Percentiles rank a stretch among this genome's conserved stretches.
These are phyloP conservation scores for Octodon degus DNA, from an alignment of 2,113 vertebrate species.

Conservation along the genomic window DNA sequence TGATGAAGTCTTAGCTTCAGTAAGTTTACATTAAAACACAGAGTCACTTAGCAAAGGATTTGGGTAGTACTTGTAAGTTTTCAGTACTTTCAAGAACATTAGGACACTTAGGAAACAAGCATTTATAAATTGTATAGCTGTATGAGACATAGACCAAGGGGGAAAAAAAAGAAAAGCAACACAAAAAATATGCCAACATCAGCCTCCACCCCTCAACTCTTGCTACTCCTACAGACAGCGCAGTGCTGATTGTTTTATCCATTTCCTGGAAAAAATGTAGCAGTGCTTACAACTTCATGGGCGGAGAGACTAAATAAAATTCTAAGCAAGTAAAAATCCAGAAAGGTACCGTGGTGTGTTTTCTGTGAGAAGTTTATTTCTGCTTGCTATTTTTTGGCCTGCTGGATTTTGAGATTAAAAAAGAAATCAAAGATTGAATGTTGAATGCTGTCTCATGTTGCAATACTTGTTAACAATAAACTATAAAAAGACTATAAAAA, in stretches of 20 bases:
- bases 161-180: neutral
- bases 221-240: neutral
- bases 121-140: neutral
- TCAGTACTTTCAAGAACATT: neutral
- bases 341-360: neutral
- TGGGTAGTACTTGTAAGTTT: neutral
- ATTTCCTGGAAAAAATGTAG: constrained; percentile 46
- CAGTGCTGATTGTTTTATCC: constrained; percentile 27
- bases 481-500: constrained; percentile 74
- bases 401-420: constrained; percentile 64
- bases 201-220: neutral
- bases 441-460: constrained; percentile 59
- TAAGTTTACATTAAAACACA: constrained; percentile 7
- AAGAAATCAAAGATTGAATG: constrained; percentile 77
- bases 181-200: neutral
- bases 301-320: constrained; percentile 54
- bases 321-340: constrained; percentile 64
- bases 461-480: constrained; percentile 78
- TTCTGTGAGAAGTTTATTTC: constrained; percentile 58
- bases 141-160: neutral
- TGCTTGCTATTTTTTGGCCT: constrained; percentile 62
- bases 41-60: neutral
- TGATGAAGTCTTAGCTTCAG: neutral
- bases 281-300: neutral
- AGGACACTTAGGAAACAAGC: neutral